Conservation (phyloP, 2,888 invertebrate species). For the Epicampocera succincta region DNA sequence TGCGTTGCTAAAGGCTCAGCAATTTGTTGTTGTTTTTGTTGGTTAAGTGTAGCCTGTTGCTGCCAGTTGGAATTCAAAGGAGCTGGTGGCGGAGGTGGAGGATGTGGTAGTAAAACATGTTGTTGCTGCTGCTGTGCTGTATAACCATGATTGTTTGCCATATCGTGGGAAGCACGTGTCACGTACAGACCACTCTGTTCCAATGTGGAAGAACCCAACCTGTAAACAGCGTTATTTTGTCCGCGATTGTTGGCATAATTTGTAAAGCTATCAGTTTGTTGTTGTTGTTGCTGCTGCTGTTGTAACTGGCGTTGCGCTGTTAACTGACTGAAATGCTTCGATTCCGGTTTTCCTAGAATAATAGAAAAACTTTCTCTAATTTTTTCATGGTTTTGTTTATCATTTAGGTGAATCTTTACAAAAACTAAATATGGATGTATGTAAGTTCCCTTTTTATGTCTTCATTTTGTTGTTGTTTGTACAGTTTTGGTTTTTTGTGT, state of each 20-base stretch:
- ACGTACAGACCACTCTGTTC: slow-evolving; percentile 77
- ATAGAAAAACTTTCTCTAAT: slow-evolving; percentile 45
- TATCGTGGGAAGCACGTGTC: slow-evolving; percentile 66
- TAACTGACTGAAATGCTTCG: slow-evolving; percentile 38
- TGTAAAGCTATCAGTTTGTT: slow-evolving; percentile 67
- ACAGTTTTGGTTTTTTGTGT: slow-evolving; percentile 9
- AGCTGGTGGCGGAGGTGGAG: slow-evolving; percentile 61
- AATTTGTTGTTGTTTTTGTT: slow-evolving; percentile 56
- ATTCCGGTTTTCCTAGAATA: slow-evolving; percentile 62
- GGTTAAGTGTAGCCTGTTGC: slow-evolving; percentile 62
- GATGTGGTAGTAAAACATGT: slow-evolving; percentile 55
- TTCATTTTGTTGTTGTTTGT: slow-evolving; percentile 54
- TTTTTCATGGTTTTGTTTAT: slow-evolving; percentile 21
- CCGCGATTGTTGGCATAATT: slow-evolving; percentile 85
- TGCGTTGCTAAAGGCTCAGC: slow-evolving; percentile 26
- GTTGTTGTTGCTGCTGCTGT: slow-evolving; percentile 51
- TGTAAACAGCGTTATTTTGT: slow-evolving; percentile 83
- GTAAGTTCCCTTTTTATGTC: slow-evolving; percentile 56
- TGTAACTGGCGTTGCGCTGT: slow-evolving; percentile 46
- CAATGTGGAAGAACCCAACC: slow-evolving; percentile 70
- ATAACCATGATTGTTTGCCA: slow-evolving; percentile 72
- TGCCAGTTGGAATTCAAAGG: slow-evolving; percentile 64
- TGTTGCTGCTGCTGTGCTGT: slow-evolving; percentile 55
- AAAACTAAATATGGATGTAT: neutral
- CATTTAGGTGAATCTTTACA: slow-evolving; percentile 50